Conservation (phyloP, 2,888 invertebrate genomes). For the Trachelus stipa region DNA sequence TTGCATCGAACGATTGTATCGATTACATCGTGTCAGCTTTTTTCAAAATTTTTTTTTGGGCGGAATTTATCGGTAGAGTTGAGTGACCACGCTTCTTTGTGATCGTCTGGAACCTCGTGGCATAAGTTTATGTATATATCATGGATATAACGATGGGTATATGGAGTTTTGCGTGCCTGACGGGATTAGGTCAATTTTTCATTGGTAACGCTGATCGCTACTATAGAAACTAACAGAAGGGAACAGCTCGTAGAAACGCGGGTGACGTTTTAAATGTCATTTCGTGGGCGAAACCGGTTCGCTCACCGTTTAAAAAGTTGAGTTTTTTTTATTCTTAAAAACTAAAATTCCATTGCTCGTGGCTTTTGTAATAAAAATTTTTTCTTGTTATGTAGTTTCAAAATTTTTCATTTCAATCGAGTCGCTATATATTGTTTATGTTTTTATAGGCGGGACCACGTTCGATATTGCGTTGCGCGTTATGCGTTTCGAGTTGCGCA, state of each 20-base stretch:
- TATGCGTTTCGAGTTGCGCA: not conserved
- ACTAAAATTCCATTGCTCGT: not conserved
- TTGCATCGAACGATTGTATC: slow-evolving; percentile 14
- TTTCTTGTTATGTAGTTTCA: not conserved
- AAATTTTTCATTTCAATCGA: not conserved
- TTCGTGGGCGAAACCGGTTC: not conserved
- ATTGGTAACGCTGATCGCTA: not conserved
- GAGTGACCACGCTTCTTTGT: not conserved
- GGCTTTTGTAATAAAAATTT: not conserved
- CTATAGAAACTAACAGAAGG: not conserved
- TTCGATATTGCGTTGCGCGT: not conserved
- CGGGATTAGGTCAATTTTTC: not conserved
- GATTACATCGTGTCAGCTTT: not conserved
- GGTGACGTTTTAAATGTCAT: not conserved
- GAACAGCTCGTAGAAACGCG: not conserved
- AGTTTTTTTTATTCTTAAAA: not conserved
- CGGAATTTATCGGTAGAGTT: not conserved
- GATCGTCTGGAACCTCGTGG: not conserved
- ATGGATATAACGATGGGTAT: not conserved
- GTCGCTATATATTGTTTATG: not conserved
- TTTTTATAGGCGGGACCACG: not conserved
- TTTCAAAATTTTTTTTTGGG: not conserved
- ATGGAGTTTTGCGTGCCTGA: not conserved
- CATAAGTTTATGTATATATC: no score
- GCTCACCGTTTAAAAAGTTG: not conserved